A percentile compares a stretch with the other conserved stretches of the same genome.
Evolutionary conservation across 1,140 invertebrate species (phyloP).

Genomic region (Drosophila tropicalis): DNA sequence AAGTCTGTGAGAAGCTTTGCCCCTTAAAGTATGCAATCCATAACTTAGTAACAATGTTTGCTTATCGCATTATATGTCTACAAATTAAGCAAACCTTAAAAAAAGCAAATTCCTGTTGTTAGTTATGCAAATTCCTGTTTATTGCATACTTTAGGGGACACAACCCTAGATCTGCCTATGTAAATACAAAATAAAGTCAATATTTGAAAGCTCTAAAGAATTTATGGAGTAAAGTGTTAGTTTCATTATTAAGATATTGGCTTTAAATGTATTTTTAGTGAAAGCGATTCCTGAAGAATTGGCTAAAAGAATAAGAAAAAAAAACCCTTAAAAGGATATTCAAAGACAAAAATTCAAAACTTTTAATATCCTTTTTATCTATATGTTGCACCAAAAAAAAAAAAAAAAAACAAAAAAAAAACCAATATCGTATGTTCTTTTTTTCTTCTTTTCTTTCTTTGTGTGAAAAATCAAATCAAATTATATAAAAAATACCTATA

Average conservation of each 20-base stretch:
- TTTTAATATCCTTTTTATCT: not conserved
- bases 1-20: too few species aligned
- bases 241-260: slow-evolving; percentile 8
- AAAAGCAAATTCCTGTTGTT: too few species aligned
- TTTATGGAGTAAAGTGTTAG: not conserved
- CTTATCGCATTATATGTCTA: too few species aligned
- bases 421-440: slow-evolving; percentile 68
- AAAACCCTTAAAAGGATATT: not conserved
- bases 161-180: too few species aligned
- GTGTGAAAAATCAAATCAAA: slow-evolving; percentile 41
- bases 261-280: slow-evolving; percentile 6
- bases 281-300: not conserved
- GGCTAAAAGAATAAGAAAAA: not conserved
- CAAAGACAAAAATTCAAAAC: not conserved
- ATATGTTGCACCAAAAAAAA: slow-evolving; percentile 52
- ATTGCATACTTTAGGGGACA: too few species aligned
- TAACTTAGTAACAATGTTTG: too few species aligned
- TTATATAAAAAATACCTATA: slow-evolving; percentile 28
- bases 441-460: slow-evolving; percentile 79
- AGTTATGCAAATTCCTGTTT: too few species aligned
- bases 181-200: not conserved
- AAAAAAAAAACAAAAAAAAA: slow-evolving; percentile 46
- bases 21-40: too few species aligned
- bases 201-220: not conserved
- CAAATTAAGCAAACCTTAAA: too few species aligned